Conservation (phyloP, 2,113 vertebrate genomes). For the Sylvilagus bachmani region DNA sequence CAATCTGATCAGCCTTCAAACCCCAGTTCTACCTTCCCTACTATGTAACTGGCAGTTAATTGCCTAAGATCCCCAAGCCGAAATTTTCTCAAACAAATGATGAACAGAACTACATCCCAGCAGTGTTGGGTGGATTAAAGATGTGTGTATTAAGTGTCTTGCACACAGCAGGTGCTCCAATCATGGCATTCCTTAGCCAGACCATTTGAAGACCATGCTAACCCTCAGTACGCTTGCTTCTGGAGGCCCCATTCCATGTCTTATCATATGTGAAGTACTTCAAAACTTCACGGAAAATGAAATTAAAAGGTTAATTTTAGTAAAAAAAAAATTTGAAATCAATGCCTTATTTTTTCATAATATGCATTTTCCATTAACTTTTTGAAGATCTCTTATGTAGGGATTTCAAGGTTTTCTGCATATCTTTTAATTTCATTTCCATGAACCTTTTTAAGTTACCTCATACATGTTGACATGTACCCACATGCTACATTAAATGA, state of each 20-base stretch:
- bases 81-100: neutral
- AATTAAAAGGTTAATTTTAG: too few species aligned
- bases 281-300: too few species aligned
- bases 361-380: too few species aligned
- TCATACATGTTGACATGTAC: neutral
- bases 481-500: neutral
- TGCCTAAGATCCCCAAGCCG: neutral
- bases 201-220: slow-evolving; percentile 37
- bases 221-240: neutral
- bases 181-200: neutral
- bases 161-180: neutral
- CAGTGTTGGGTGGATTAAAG: neutral
- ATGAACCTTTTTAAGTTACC: too few species aligned
- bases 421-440: too few species aligned
- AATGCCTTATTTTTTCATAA: too few species aligned
- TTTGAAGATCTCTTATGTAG: too few species aligned
- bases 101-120: neutral
- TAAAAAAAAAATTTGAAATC: too few species aligned
- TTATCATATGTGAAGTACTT: neutral
- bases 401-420: too few species aligned
- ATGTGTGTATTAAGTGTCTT: neutral
- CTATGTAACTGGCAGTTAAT: neutral
- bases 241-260: neutral
- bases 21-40: neutral
- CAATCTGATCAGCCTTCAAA: neutral